A percentile compares a stretch with the other conserved stretches of the same genome.
Evolutionary conservation across 2,888 invertebrate genomes (phyloP).

Genomic region (Odontothrips loti): DNA sequence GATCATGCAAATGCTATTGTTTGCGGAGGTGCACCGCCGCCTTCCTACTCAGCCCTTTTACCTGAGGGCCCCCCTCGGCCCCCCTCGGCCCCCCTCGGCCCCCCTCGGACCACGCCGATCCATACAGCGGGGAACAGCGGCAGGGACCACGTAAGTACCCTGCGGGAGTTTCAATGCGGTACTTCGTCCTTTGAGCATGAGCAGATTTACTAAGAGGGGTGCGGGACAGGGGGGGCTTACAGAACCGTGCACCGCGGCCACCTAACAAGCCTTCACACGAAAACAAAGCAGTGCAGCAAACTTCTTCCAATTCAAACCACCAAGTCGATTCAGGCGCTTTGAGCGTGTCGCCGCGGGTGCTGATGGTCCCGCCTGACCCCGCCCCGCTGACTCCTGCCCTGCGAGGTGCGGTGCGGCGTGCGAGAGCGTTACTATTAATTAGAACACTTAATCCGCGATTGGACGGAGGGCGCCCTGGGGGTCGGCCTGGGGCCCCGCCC

Average conservation of each 20-base stretch:
- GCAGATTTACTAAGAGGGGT: not conserved
- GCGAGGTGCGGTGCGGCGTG: not conserved
- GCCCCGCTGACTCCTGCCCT: not conserved
- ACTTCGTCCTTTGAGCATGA: not conserved
- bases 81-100: too few relatives aligned
- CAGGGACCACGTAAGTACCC: not conserved
- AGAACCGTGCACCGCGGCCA: too few relatives aligned
- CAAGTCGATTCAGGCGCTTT: slow-evolving; percentile 9
- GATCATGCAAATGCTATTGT: not conserved
- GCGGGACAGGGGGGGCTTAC: not conserved
- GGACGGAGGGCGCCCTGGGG: not conserved
- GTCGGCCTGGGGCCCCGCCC: not conserved
- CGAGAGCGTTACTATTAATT: not conserved
- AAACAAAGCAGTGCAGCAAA: slow-evolving; percentile 11
- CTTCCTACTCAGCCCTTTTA: not conserved
- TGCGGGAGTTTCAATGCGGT: not conserved
- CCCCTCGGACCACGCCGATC: not conserved
- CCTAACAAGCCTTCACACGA: not conserved
- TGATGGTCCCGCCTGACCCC: not conserved
- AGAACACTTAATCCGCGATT: not conserved
- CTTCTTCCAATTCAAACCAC: slow-evolving; percentile 22
- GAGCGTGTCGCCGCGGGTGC: not conserved
- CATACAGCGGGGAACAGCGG: not conserved
- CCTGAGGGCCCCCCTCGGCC: not conserved
- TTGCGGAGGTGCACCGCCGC: not conserved